Evolutionary conservation across 2,113 vertebrate genomes (phyloP).

Genomic region (Etheostoma cragini): DNA sequence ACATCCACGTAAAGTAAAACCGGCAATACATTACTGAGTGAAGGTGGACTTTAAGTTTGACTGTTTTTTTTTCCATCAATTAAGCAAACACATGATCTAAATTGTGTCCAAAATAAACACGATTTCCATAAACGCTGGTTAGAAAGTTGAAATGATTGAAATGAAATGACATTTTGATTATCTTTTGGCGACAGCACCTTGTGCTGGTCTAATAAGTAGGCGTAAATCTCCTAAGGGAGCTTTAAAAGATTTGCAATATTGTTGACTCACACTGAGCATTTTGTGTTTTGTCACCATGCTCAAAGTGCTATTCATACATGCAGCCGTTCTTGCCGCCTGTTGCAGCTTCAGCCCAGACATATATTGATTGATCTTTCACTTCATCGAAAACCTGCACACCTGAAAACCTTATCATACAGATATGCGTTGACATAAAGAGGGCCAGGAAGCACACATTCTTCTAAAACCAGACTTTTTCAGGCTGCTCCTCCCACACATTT

Average conservation of each 20-base stretch:
- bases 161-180: not conserved
- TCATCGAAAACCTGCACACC: constrained; percentile 27
- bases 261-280: constrained; percentile 37
- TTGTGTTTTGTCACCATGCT: constrained; percentile 7
- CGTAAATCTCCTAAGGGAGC: constrained; percentile 22
- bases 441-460: constrained; percentile 1
- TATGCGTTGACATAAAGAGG: constrained; percentile 29
- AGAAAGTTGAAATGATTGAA: no score
- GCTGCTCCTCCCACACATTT: constrained; percentile 42
- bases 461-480: not conserved
- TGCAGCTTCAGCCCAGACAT: constrained; percentile 11
- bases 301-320: constrained; percentile 2
- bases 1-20: not conserved
- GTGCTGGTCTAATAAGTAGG: not conserved
- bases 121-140: not conserved
- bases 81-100: not conserved
- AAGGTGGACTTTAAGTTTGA: not conserved
- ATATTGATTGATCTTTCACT: constrained; percentile 48
- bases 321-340: not conserved
- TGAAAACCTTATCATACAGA: constrained; percentile 29
- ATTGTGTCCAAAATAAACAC: not conserved
- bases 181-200: not conserved
- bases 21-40: not conserved
- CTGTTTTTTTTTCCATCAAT: not conserved
- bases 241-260: constrained; percentile 31